Percentiles rank a stretch among this genome's conserved stretches.
Evolutionary conservation across 2,888 invertebrate species (phyloP).

Genomic region (Ichneumoninae sp.): DNA sequence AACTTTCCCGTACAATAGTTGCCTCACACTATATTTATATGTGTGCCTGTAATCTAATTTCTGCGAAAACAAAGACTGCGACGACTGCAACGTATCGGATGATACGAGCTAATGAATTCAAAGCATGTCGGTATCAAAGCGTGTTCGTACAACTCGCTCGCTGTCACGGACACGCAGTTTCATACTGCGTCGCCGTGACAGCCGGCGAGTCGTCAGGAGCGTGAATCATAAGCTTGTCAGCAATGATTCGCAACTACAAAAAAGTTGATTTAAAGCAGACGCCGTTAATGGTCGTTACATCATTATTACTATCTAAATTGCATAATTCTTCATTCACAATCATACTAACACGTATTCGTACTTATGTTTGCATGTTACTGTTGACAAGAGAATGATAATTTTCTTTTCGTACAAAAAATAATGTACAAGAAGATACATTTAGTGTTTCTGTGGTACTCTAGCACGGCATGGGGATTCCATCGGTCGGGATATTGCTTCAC

Average conservation of each 20-base stretch:
- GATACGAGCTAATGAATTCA: conserved; percentile 12
- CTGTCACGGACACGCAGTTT: too few relatives aligned
- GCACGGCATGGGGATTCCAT: conserved; percentile 99
- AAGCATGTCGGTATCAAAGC: not conserved
- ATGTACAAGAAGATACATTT: not conserved
- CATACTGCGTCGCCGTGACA: conserved; percentile 4
- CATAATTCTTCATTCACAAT: not conserved
- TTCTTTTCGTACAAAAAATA: not conserved
- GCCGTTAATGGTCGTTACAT: conserved; percentile 6
- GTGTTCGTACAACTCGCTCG: too few relatives aligned
- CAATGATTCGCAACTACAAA: conserved; percentile 4
- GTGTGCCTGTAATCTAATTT: not conserved
- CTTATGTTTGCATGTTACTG: not conserved
- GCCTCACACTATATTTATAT: too few relatives aligned
- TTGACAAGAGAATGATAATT: not conserved
- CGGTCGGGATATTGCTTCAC: conserved; percentile 97
- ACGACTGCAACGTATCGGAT: conserved; percentile 1
- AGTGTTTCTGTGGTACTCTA: conserved; percentile 82
- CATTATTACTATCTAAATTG: conserved; percentile 10
- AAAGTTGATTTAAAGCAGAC: not conserved
- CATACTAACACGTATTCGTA: not conserved
- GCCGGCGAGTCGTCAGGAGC: not conserved
- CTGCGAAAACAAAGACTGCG: not conserved
- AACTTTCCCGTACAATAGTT: too few relatives aligned
- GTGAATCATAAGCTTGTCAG: not conserved